Percentiles rank a stretch among this genome's conserved stretches.
phyloP scores from a whole-genome alignment of 2,888 invertebrate species.

The Uropetala carovei region DNA sequence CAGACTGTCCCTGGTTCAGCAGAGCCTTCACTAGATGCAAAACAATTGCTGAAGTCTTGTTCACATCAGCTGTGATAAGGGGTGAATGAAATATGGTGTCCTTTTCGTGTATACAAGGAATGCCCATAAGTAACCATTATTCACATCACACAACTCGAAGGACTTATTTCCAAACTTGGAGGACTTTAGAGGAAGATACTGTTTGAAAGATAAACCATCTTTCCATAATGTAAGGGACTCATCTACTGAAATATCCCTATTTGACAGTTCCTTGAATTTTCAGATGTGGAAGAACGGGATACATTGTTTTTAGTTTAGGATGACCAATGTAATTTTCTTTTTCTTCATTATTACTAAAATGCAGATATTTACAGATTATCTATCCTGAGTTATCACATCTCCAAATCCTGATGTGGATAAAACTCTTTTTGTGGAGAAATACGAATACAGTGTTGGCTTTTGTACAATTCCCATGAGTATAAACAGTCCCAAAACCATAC shows the following conservation, averaged over 20 bases:
- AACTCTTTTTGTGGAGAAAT: no score
- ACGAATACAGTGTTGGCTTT: no score
- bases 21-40: slow-evolving; percentile 11
- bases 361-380: no score
- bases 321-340: no score
- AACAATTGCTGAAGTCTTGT: not conserved
- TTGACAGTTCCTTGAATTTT: slow-evolving; percentile 59
- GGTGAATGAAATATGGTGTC: slow-evolving; percentile 36
- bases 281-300: not conserved
- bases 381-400: no score
- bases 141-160: slow-evolving; percentile 54
- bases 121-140: slow-evolving; percentile 44
- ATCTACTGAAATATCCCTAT: slow-evolving; percentile 54
- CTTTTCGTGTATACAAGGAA: slow-evolving; percentile 50
- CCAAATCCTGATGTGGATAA: no score
- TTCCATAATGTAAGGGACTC: slow-evolving; percentile 61
- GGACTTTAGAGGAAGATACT: slow-evolving; percentile 57
- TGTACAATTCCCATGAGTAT: no score
- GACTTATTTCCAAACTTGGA: slow-evolving; percentile 58
- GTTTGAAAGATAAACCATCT: no score
- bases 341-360: no score
- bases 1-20: not conserved
- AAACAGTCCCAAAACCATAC: no score
- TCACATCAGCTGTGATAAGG: not conserved
- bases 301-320: no score